Base-by-base conservation (phyloP, 2,797 vertebrate genomes). In the Myoxocephalus aenaeus region DNA sequence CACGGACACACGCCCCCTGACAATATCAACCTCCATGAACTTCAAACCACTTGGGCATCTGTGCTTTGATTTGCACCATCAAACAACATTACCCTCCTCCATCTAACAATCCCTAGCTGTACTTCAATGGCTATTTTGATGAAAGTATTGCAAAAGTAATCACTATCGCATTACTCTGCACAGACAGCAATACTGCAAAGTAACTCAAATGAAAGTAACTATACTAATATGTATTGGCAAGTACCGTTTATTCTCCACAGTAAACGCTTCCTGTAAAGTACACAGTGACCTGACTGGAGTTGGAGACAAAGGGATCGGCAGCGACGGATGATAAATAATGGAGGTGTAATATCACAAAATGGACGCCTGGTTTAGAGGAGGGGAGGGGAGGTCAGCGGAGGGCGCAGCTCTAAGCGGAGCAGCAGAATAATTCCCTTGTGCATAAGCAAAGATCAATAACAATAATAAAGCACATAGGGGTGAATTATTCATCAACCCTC, bases 281-380 rank as follows among this genome's bases (percentile, higher is more conserved):
- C 79, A 91, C 77, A 32, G 12, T 32, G 48, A 20, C 90, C 90
- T 87, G 84, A 90, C 86, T 86, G 91, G 65, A 89, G 73, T 85
- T 86, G 91, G 65, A 89, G 73, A 92, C 92, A 90, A 92, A 17
- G 40, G 87, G 86, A 84, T 82, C 77, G 56, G 83, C 76, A 78
- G 91, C 79, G 80, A 87, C 63, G 68, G 79, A 68, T 73, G 51
- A 94, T 96, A 95, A 96, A 96, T 96, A 94, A 96, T 96, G 92
- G 87, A 96, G 92, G 86, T 82, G 75, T 32, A 51, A 87, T 94
- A 95, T 94, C 92, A 93, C 93, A 94, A 94, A 90, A 92, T 92
- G 89, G 92, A 91, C 65, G 83, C 85, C 77, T 88, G 86, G 75
- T 91, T 93, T 89, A 65, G 84, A 89, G 86, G 86, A 90, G 12